These are phyloP conservation scores for Drosophila bifasciata DNA, from an alignment of 1,140 invertebrate genomes.

Conservation along the genomic window DNA sequence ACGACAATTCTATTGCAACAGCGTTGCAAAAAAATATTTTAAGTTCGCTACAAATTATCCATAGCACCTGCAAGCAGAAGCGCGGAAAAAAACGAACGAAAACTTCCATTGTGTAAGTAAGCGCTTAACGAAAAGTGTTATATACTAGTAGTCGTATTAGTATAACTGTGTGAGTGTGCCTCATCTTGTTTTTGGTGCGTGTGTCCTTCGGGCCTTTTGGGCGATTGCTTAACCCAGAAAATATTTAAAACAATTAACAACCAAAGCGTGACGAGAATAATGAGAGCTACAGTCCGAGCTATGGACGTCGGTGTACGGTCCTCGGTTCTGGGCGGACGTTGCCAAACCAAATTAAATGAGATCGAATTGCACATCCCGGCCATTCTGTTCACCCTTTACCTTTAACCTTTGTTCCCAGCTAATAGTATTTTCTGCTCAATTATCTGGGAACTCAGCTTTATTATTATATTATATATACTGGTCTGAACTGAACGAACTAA, in stretches of 20 bases:
- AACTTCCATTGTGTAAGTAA: conserved; percentile 44
- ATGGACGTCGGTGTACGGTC: conserved; percentile 4
- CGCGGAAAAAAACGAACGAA: conserved; percentile 3
- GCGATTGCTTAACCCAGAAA: conserved; percentile 18
- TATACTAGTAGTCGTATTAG: conserved; percentile 7
- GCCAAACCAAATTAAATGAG: conserved; percentile 30
- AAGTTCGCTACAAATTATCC: conserved; percentile 9
- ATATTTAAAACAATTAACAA: conserved; percentile 67
- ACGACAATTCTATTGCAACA: conserved; percentile 10
- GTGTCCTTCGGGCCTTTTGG: conserved; percentile 50
- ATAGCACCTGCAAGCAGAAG: conserved; percentile 24
- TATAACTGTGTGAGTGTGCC: conserved; percentile 23
- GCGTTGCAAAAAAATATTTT: conserved; percentile 21
- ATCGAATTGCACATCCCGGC: conserved; percentile 9
- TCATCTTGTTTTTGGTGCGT: conserved; percentile 34
- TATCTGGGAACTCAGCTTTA: conserved; percentile 24
- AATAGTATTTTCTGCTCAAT: conserved; percentile 35
- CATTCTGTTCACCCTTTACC: conserved; percentile 5
- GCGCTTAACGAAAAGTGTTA: conserved; percentile 26
- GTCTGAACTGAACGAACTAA: conserved; percentile 13
- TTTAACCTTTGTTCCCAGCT: conserved; percentile 1
- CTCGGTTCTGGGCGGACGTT: neutral
- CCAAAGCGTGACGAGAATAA: conserved; percentile 25
- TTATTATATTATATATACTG: conserved; percentile 19
- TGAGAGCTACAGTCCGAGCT: conserved; percentile 17